Base-by-base conservation (phyloP, 2,888 invertebrate genomes). In the Andrena dorsata region DNA sequence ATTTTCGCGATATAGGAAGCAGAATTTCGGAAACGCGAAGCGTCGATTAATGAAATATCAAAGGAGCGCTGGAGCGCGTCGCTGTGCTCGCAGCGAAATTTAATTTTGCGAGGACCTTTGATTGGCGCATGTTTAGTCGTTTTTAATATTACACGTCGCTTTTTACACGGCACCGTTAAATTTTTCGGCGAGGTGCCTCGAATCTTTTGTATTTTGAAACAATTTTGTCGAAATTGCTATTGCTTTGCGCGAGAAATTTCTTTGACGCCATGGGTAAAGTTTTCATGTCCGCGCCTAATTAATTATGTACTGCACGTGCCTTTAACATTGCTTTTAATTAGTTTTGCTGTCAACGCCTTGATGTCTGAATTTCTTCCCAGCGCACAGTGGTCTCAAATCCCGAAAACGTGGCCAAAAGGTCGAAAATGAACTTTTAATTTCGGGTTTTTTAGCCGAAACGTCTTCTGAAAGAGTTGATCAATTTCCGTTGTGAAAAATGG, bases 21-120 rank as follows among this genome's bases (percentile, higher is more conserved):
- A 41, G 30, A 32, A 28, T 70, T 47, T 26, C 26, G 32, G 10
- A 32, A 61, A 28, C 53, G 28, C 13, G 26, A 23, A 4, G 7
- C n/a, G 32, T 20, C 47, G 53, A 70, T 56, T 56, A 41, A 35
- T 64, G 63, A 64, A 76, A 70, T 41, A 63, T 64, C 41, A 64
- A 47, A 70, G 63, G 35, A 41, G 49, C 56, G 28, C 16, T 16
- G 30, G 8, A 28, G 23, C 5, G 23, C 49, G 13, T 28, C 6
- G 53, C 35, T 73, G 41, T 56, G 23, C 53, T 30, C 20, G 41
- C 13, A 35, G 28, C 5, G 56, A 70, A 76, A 76, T 76, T 70
- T 47, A 63, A 76, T 70, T 64, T 47, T n/a, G 10, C 35, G 2
- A 20, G 13, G 47, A 30, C 41, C 65, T 74, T 74, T 66, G 65